Percentiles rank a stretch among this genome's conserved stretches.
These are phyloP conservation scores for Semotilus atromaculatus DNA, from an alignment of 2,797 vertebrate species.

Conservation along the genomic window DNA sequence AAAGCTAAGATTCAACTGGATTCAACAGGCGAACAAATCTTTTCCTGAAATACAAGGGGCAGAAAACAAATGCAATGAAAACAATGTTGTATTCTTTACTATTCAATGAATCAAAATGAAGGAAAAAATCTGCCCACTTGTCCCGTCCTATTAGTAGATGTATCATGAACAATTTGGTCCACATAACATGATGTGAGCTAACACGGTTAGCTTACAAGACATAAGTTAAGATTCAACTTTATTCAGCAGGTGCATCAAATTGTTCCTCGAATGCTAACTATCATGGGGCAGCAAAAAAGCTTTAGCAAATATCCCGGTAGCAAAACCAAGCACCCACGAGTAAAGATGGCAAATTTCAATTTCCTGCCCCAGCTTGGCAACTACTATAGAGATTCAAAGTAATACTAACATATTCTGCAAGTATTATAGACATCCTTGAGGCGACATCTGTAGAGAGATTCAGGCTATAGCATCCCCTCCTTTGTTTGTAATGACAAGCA, in stretches of 20 bases:
- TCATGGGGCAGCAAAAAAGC: not conserved
- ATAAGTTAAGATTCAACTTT: not conserved
- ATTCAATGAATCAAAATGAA: not conserved
- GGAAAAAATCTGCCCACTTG: not conserved
- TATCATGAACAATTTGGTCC: not conserved
- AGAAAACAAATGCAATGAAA: not conserved
- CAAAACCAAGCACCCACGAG: not conserved
- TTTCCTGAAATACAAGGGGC: not conserved
- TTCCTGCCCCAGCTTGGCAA: not conserved
- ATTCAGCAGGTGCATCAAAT: not conserved
- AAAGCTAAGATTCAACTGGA: not conserved
- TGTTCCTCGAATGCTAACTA: not conserved
- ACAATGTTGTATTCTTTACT: too few relatives aligned
- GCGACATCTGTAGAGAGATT: not conserved
- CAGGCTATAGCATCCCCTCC: constrained; percentile 36
- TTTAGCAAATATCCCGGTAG: not conserved
- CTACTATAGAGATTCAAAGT: not conserved
- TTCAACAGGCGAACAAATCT: not conserved
- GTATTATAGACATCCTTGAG: constrained; percentile 1
- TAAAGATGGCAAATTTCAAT: not conserved
- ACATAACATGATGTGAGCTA: not conserved
- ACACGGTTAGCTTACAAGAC: not conserved
- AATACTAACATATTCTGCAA: constrained; percentile 12
- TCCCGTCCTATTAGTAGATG: not conserved
- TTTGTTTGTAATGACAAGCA: constrained; percentile 51